These are phyloP conservation scores for Eira barbara DNA, from an alignment of 2,113 vertebrate species.

Conservation along the genomic window DNA sequence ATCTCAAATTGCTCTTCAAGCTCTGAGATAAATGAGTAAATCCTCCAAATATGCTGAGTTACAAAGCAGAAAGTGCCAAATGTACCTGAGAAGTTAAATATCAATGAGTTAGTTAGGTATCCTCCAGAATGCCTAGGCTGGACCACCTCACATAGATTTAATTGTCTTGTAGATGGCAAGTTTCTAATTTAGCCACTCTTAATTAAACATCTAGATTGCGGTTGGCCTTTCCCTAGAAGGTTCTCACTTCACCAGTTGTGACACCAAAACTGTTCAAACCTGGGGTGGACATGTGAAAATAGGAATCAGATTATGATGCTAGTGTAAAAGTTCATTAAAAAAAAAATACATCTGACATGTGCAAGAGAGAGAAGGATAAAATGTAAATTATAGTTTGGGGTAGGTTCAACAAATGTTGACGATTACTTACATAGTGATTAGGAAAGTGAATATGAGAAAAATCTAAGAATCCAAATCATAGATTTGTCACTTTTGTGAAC, in stretches of 20 bases:
- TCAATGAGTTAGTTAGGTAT: neutral
- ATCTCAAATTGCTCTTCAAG: neutral
- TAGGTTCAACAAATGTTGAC: neutral
- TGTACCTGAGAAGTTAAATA: neutral
- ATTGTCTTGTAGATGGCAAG: neutral
- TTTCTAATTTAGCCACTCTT: neutral
- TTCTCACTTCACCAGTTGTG: neutral
- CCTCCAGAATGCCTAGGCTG: accelerated
- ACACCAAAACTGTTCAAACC: neutral
- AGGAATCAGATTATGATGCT: neutral
- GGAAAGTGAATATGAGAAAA: neutral
- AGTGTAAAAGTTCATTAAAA: neutral
- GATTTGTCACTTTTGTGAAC: neutral
- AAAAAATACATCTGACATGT: neutral
- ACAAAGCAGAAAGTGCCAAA: neutral
- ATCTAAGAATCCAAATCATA: neutral
- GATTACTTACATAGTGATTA: neutral
- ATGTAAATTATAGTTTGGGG: neutral
- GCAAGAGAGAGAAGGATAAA: neutral
- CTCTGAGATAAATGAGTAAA: neutral
- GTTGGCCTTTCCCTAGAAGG: neutral
- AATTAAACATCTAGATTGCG: neutral
- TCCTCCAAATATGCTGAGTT: neutral
- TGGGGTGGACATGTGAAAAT: neutral
- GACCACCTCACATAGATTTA: neutral